These are phyloP conservation scores for Dipodomys merriami DNA, from an alignment of 2,113 vertebrate species.

Conservation along the genomic window DNA sequence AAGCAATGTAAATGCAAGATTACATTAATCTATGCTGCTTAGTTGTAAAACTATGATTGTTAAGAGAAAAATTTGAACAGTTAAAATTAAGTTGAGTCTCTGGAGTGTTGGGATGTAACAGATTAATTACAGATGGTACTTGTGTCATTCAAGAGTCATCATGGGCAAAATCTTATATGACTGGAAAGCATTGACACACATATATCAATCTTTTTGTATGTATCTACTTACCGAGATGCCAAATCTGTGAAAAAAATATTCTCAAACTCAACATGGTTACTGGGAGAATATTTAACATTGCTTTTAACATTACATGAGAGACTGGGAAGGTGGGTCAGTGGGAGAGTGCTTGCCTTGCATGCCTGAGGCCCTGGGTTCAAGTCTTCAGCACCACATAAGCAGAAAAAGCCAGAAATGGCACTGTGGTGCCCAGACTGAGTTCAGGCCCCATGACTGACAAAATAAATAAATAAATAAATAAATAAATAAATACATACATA, in stretches of 20 bases:
- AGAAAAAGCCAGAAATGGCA: no score
- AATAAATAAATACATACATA: no score
- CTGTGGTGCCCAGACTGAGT: no score
- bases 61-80: conserved; percentile 7
- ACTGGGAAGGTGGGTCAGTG: no score
- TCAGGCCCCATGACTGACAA: no score
- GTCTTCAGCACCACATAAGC: no score
- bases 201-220: neutral
- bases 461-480: no score
- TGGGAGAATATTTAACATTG: neutral
- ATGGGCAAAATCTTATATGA: neutral
- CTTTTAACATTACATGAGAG: neutral
- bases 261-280: neutral
- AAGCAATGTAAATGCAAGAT: neutral
- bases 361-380: no score
- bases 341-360: no score
- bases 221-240: neutral
- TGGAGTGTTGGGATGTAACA: neutral
- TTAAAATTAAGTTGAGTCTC: neutral
- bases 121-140: neutral
- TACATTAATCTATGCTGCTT: neutral
- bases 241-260: conserved; percentile 28
- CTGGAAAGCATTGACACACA: neutral
- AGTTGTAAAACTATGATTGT: neutral
- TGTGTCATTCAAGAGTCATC: neutral